Conservation (phyloP, 2,113 vertebrate genomes). For the Bos javanicus region DNA sequence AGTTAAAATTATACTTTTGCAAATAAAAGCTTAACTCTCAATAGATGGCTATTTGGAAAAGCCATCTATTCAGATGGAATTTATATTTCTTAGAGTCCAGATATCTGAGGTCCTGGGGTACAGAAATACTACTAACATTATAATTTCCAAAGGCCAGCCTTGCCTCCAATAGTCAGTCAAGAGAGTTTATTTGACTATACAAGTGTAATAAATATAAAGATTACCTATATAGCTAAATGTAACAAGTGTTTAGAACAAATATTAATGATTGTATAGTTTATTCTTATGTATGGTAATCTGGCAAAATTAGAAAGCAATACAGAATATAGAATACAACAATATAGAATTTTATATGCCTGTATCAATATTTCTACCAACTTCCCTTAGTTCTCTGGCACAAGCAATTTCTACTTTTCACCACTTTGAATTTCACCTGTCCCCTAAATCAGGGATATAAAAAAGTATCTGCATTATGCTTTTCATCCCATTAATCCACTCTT, state of each 20-base stretch:
- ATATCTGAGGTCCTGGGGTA: neutral
- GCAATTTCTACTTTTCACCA: neutral
- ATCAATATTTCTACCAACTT: neutral
- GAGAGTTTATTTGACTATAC: neutral
- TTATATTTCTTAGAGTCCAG: neutral
- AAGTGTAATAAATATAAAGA: slow-evolving; percentile 18
- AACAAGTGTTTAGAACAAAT: neutral
- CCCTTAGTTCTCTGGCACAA: neutral
- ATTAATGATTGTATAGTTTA: neutral
- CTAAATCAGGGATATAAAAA: neutral
- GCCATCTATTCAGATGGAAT: neutral
- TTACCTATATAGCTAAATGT: neutral
- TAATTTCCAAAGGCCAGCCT: neutral
- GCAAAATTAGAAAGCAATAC: neutral
- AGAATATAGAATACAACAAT: neutral
- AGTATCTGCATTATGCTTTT: neutral
- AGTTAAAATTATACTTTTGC: neutral
- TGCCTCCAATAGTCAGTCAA: neutral
- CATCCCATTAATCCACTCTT: neutral
- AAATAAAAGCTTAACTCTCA: neutral
- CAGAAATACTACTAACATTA: neutral
- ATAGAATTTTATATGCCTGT: neutral
- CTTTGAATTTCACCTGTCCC: neutral
- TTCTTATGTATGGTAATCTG: neutral
- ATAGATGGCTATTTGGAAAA: neutral